phyloP scores from a whole-genome alignment of 2,888 invertebrate species.

The Linnaemya vulpina region DNA sequence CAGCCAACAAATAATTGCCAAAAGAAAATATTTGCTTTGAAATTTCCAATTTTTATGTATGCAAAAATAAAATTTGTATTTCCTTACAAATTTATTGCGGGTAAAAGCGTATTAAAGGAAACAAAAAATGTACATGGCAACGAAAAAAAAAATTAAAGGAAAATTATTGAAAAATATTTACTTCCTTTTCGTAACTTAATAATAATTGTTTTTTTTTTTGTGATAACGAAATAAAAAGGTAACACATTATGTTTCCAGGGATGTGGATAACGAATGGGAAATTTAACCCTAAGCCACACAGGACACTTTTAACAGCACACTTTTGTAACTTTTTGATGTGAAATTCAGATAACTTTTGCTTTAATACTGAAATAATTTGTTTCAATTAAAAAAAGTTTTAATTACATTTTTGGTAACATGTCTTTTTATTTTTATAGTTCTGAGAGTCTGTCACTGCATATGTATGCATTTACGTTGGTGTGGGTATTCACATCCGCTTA shows the following conservation, averaged over 20 bases:
- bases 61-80: slow-evolving; percentile 31
- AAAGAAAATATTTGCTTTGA: slow-evolving; percentile 13
- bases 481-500: no score
- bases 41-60: slow-evolving; percentile 1
- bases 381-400: no score
- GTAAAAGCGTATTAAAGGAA: slow-evolving; percentile 47
- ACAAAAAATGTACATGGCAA: slow-evolving; percentile 54
- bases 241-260: neutral
- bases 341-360: no score
- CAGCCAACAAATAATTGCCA: slow-evolving; percentile 18
- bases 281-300: slow-evolving; percentile 27
- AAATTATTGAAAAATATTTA: slow-evolving; percentile 55
- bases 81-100: slow-evolving; percentile 50
- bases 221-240: slow-evolving; percentile 4
- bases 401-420: no score
- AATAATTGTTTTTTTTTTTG: slow-evolving; percentile 42
- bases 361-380: no score
- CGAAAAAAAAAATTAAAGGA: neutral
- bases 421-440: no score
- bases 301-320: no score
- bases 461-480: no score
- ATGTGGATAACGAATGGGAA: neutral
- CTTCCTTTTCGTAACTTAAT: slow-evolving; percentile 51
- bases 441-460: no score
- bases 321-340: no score